Evolutionary conservation across 2,113 vertebrate species (phyloP), one percentile per base, ranked within the genome.

Genomic region (Anguilla japonica): DNA sequence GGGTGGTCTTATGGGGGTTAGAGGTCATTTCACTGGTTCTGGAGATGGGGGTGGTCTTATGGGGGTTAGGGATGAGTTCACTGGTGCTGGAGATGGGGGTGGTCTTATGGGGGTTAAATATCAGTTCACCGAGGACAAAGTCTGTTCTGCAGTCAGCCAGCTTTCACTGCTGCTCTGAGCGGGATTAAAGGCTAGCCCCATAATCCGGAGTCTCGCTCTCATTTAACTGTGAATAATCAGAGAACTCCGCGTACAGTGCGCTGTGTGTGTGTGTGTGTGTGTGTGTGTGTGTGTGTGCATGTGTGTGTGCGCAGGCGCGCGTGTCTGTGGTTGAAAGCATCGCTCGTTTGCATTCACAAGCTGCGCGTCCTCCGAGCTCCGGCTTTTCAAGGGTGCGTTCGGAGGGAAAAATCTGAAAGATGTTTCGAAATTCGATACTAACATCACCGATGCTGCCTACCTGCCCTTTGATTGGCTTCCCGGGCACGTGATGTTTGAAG

Each of bases 101-200:
- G 41, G 63, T 85, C 39, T 75, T 78, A 75, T 20, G 41, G 71
- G n/a, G 71, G 84, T 43, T 20, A 78, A 34, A 26, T 29, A 78
- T 39, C 71, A 79, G 83, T 43, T 46, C 84, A 50, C 43, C 56
- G 83, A 84, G 83, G 83, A 67, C 57, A 67, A 20, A 56, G 71
- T 34, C 13, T 46, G 56, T 6, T 1, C 71, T 34, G 71, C n/a
- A 20, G 75, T 15, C 56, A 26, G 26, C 41, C 34, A n/a, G 34
- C 20, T 75, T 75, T 63, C 83, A 84, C 41, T 84, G 41, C 9
- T 78, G 29, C 46, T 43, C n/a, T 75, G 83, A 43, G 40, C 67
- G 14, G 67, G 83, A 84, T 84, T 71, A 84, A 46, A 78, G 60
- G 83, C 41, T n/a, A 43, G 26, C 67, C 4, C 41, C 60, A 1